Conservation (phyloP, 2,888 invertebrate genomes). For the Hydrotaea cyrtoneurina region DNA sequence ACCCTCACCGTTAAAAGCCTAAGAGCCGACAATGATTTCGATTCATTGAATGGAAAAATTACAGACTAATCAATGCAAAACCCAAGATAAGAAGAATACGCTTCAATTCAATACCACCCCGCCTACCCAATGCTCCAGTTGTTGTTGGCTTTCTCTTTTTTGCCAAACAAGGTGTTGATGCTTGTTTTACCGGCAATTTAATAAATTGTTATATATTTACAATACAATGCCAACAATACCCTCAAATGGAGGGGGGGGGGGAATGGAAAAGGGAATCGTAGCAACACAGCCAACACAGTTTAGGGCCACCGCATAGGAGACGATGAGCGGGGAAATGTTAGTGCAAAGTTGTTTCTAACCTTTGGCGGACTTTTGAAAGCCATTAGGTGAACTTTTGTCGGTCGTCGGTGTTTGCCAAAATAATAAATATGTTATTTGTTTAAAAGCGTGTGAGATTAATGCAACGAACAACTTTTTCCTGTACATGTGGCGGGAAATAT, state of each 20-base stretch:
- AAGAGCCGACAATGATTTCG: constrained; percentile 71
- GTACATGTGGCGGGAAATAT: constrained; percentile 64
- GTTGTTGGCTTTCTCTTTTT: constrained; percentile 10
- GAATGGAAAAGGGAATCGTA: not conserved
- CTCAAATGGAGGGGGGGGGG: not conserved
- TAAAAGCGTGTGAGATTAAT: constrained; percentile 68
- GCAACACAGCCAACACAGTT: constrained; percentile 46
- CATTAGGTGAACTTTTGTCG: constrained; percentile 61
- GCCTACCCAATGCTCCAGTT: not conserved
- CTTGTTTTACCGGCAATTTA: constrained; percentile 79
- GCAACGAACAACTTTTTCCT: constrained; percentile 61
- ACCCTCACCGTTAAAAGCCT: constrained; percentile 3
- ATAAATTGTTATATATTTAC: constrained; percentile 66
- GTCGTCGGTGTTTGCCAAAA: constrained; percentile 56
- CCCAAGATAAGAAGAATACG: constrained; percentile 33
- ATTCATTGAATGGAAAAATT: constrained; percentile 79
- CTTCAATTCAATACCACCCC: not conserved
- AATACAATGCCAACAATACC: constrained; percentile 6
- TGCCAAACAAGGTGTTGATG: constrained; percentile 74
- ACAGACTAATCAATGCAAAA: constrained; percentile 76
- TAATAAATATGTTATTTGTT: constrained; percentile 68
- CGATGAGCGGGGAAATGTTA: not conserved
- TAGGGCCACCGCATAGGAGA: constrained; percentile 47
- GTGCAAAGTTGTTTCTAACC: constrained; percentile 35
- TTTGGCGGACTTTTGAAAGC: constrained; percentile 58